Base-by-base conservation (phyloP, 2,797 vertebrate genomes). In the Hipposideros larvatus region DNA sequence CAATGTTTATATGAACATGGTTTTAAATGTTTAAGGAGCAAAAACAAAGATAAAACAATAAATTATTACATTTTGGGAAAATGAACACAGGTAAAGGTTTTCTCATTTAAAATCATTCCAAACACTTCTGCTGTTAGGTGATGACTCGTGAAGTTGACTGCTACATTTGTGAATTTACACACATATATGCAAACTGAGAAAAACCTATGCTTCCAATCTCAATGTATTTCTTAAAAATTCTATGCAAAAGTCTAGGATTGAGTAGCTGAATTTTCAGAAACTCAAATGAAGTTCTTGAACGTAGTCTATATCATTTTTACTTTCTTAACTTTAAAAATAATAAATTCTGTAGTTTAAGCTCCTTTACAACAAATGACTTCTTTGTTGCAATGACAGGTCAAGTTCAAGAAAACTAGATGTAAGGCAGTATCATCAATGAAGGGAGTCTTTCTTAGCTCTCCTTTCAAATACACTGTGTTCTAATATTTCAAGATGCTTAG, bases 201-300 rank as follows among this genome's bases (percentile, higher is more conserved):
- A 55, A 87, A 71, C 8, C 34, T 66, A 28, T n/a, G 5, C 57
- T 57, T 51, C 57, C 26, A 73, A 93, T 63, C 14, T 74, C 28
- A 82, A n/a, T 57, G 28, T 24, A 65, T 57, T 95, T 70, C 73
- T 82, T 85, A 34, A 91, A 71, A 84, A 28, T 19, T 70, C 51
- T 65, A 41, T 48, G 22, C 28, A 48, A 61, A 65, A 79, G 87
- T 48, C 70, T 91, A 82, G 10, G 63, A 75, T 4, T 16, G 4
- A 94, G 26, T 48, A 88, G 90, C 15, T 89, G 83, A 77, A 87
- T 92, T 75, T 97, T 92, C 89, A 74, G 86, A 91, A 94, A 94
- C 22, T 51, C 46, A 87, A 85, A 73, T 83, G 26, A 84, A 73
- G 13, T 66, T 89, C 74, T 82, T 66, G 28, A 78, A 93, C 13